These are phyloP conservation scores for Seriola rivoliana DNA, from an alignment of 2,113 vertebrate genomes.

Conservation along the genomic window DNA sequence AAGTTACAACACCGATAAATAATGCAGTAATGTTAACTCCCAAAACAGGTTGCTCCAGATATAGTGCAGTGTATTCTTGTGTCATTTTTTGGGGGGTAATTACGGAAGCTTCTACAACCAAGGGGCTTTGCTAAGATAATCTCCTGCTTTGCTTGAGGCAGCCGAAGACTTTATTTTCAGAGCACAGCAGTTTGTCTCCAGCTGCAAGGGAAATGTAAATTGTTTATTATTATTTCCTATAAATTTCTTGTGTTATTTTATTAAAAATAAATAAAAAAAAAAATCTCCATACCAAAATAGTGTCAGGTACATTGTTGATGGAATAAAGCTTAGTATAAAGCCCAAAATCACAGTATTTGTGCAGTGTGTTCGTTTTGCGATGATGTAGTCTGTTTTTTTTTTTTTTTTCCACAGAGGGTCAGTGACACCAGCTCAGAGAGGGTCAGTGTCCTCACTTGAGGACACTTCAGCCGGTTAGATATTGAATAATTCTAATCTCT, in stretches of 20 bases:
- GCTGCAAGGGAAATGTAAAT: conserved; percentile 51
- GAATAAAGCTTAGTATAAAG: conserved; percentile 11
- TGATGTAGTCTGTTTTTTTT: conserved; percentile 6
- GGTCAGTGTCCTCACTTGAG: conserved; percentile 57
- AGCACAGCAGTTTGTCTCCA: conserved; percentile 65
- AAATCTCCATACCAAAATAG: not conserved
- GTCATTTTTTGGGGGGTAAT: conserved; percentile 70
- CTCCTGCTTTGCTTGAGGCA: conserved; percentile 71
- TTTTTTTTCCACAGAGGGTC: conserved; percentile 5
- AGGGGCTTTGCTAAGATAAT: conserved; percentile 75
- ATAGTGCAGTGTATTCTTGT: conserved; percentile 46
- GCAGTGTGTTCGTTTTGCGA: not conserved
- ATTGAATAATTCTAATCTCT: conserved; percentile 72
- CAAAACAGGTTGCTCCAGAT: conserved; percentile 61
- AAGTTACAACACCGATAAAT: conserved; percentile 55
- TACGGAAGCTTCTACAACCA: conserved; percentile 62
- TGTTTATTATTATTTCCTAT: conserved; percentile 58
- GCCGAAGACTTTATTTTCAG: conserved; percentile 65
- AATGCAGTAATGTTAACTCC: conserved; percentile 60
- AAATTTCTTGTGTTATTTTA: conserved; percentile 42
- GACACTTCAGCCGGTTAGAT: conserved; percentile 58
- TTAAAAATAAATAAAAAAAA: not conserved
- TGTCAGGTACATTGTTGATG: conserved; percentile 20
- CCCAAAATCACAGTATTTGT: not conserved
- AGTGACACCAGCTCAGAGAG: conserved; percentile 23